Base-by-base conservation (phyloP, 2,888 invertebrate genomes). In the Junonia oenone region DNA sequence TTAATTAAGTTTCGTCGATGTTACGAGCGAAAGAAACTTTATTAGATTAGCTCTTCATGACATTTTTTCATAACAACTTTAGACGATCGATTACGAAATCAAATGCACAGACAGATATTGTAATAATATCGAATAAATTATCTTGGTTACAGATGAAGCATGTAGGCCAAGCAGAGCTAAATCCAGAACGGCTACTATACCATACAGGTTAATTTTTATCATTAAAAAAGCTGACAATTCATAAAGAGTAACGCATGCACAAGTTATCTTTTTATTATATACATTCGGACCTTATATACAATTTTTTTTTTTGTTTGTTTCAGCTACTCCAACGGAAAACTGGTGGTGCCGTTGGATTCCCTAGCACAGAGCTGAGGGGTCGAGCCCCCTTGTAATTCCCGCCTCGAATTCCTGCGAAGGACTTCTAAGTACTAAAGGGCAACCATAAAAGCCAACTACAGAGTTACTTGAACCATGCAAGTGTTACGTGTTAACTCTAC, bases 271-370 rank as follows among this genome's bases (percentile, higher is more conserved):
- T 67, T 71, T 75, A 61, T 69, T 89, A n/a, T n/a, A n/a, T n/a
- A n/a, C n/a, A n/a, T n/a, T n/a, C n/a, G n/a, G 6, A 55, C 11
- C 22, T 48, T 58, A 38, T 65, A 62, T 55, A 55, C 35, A 57
- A 69, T 66, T 68, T 55, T n/a, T 15, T 49, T 58, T 60, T 67
- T 71, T 75, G 61, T 69, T 89, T 86, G 85, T 90, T 91, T 51
- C 81, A 91, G 91, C 83, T 87, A 87, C 89, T 87, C 91, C 79
- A 86, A 90, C 83, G 86, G 91, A 90, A 89, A 91, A 89, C 74
- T 91, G 90, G 91, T 91, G 91, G 91, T 90, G 91, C 90, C 90
- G 84, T 59, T 91, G 91, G 91, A 90, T 91, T 81, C 91, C 91
- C 77, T 91, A 88, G 84, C 90, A 76, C 83, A 87, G 75, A 89